Percentiles rank a stretch among this genome's conserved stretches.
Evolutionary conservation across 1,140 invertebrate species (phyloP).

Genomic region (Drosophila pseudoobscura): DNA sequence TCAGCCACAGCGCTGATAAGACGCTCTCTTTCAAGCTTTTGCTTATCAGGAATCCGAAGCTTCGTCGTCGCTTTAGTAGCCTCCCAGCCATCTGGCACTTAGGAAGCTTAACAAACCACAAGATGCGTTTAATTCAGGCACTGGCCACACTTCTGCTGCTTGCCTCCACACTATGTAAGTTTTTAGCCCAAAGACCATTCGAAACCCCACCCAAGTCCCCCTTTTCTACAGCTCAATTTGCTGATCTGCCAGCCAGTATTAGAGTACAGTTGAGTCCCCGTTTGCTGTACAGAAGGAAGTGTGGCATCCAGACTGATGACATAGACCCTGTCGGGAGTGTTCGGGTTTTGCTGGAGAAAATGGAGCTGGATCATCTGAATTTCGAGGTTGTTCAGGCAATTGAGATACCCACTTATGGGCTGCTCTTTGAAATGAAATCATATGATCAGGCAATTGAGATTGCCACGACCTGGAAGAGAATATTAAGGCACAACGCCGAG

Average conservation of each 20-base stretch:
- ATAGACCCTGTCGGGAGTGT: neutral
- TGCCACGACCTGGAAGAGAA: slow-evolving; percentile 8
- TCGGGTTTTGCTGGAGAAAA: slow-evolving; percentile 1
- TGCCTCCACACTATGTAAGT: no score
- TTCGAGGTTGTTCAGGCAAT: slow-evolving; percentile 15
- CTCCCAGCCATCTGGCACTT: no score
- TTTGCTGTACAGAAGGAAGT: slow-evolving; percentile 10
- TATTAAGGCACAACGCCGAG: neutral
- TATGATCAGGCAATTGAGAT: slow-evolving; percentile 8
- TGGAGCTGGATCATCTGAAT: slow-evolving; percentile 7
- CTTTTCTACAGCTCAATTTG: neutral
- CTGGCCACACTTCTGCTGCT: no score
- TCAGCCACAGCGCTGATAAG: no score
- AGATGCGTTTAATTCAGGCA: no score
- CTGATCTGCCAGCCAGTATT: no score
- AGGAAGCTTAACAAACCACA: no score
- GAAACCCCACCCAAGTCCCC: no score
- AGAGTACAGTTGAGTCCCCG: slow-evolving; percentile 20
- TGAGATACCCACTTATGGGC: neutral
- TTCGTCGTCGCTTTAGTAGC: no score
- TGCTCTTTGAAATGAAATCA: slow-evolving; percentile 42
- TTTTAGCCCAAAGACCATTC: no score
- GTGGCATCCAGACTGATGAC: accelerated
- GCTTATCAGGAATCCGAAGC: no score
- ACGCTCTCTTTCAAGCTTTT: no score